phyloP scores from a whole-genome alignment of 2,888 invertebrate species.

The Poecilobothrus nobilitatus region DNA sequence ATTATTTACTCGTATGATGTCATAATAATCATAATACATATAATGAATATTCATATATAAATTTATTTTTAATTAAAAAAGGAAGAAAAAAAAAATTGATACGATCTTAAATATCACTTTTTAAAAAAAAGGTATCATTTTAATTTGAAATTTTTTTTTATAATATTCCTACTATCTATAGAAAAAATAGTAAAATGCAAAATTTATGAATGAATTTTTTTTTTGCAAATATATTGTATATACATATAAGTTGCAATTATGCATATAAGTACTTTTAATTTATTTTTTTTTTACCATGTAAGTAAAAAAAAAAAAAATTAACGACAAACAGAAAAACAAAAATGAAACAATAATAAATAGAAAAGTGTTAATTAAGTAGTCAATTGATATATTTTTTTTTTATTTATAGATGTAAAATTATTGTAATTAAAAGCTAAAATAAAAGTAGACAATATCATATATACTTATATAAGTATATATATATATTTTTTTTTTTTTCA shows the following conservation, averaged over 20 bases:
- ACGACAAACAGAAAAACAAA: neutral
- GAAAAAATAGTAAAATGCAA: neutral
- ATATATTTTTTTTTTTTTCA: no score
- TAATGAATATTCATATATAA: no score
- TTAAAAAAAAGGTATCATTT: neutral
- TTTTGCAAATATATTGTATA: neutral
- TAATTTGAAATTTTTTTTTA: neutral
- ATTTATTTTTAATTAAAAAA: no score
- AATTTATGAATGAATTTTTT: neutral
- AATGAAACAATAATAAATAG: neutral
- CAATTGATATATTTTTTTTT: neutral
- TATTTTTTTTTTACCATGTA: neutral
- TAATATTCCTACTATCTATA: neutral
- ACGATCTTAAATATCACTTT: no score
- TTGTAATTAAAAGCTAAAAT: neutral
- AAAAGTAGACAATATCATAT: no score
- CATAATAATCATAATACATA: no score
- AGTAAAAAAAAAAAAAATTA: neutral
- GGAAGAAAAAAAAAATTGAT: no score
- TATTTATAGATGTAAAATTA: neutral
- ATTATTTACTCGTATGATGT: no score
- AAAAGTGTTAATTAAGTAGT: conserved; percentile 1
- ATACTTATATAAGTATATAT: no score
- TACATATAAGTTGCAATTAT: no score
- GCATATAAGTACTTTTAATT: no score